phyloP scores from a whole-genome alignment of 2,113 vertebrate genomes.

The Boulengeromyrus knoepffleri region DNA sequence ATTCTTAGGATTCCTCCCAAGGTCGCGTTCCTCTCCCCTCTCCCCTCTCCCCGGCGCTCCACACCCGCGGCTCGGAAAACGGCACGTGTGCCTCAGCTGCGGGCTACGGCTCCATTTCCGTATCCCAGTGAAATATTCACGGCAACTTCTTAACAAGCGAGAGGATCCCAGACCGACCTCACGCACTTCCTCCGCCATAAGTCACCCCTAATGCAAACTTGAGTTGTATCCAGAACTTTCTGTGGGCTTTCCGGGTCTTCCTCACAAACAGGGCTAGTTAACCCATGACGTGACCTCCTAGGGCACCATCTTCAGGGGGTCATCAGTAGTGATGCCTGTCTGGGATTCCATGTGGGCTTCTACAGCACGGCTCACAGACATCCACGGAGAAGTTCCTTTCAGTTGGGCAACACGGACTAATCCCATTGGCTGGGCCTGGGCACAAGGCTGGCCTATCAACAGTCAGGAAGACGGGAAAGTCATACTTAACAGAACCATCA shows the following conservation, averaged over 20 bases:
- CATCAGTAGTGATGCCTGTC: background rate
- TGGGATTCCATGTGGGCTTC: background rate
- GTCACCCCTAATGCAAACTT: slow-evolving; percentile 29
- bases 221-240: background rate
- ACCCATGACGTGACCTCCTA: background rate
- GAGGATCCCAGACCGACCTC: slow-evolving; percentile 25
- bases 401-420: background rate
- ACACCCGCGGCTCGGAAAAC: slow-evolving; percentile 20
- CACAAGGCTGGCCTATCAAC: background rate
- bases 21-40: background rate
- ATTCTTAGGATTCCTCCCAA: background rate
- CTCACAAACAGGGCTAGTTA: background rate
- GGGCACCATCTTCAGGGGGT: background rate
- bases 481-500: background rate
- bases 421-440: background rate
- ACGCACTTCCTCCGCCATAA: slow-evolving; percentile 46
- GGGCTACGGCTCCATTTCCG: slow-evolving; percentile 35
- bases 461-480: background rate
- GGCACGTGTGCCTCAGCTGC: slow-evolving; percentile 25
- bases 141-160: slow-evolving; percentile 43
- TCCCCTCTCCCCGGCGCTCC: background rate
- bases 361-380: background rate
- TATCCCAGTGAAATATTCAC: slow-evolving; percentile 50
- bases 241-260: background rate
- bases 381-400: background rate